Evolutionary conservation across 2,113 vertebrate genomes (phyloP), one percentile per base, ranked within the genome.

Genomic region (Kryptolebias marmoratus): DNA sequence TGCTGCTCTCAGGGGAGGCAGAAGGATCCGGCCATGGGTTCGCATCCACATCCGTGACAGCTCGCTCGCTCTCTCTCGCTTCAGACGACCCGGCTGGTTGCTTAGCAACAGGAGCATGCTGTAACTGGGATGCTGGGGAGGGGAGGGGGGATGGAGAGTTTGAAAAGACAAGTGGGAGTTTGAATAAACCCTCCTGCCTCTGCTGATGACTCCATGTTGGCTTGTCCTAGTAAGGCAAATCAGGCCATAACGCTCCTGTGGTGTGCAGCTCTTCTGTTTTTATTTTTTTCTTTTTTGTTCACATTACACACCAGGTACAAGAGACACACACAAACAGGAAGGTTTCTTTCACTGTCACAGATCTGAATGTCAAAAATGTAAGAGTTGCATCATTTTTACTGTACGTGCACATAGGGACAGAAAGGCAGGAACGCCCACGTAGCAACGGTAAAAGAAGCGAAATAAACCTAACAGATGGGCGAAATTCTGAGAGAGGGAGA

Each of bases 81-180:
- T 73, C 77, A 91, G 85, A 88, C 78, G 83, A 88, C 80, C 85
- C 30, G 15, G 77, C 61, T 2, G 79, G 90, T 93, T 90, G 92
- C 92, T 89, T 88, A 81, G 91, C 81, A 92, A 92, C 92, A 90
- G 80, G 74, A 81, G 45, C 85, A 88, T 88, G 83, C 86, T 88
- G 84, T 85, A 90, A 90, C 87, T 80, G 87, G 89, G 87, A 85
- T 92, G 88, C 71, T 74, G 73, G 73, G 58, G 50, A 0, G 71
- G 71, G 61, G 66, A 54, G 50, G 0, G 69, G 69, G 65, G 22
- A 22, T 22, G 77, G 64, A 50, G 0, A 64, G 78, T 31, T 75
- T 75, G 50, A 69, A 82, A 85, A 87, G 82, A 78, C 79, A 88
- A 85, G 90, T 90, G 91, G 87, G 91, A 88, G 91, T 89, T 87